Evolutionary conservation across 2,113 vertebrate genomes (phyloP), one percentile per base, ranked within the genome.

Genomic region (Brevimyrus niger): DNA sequence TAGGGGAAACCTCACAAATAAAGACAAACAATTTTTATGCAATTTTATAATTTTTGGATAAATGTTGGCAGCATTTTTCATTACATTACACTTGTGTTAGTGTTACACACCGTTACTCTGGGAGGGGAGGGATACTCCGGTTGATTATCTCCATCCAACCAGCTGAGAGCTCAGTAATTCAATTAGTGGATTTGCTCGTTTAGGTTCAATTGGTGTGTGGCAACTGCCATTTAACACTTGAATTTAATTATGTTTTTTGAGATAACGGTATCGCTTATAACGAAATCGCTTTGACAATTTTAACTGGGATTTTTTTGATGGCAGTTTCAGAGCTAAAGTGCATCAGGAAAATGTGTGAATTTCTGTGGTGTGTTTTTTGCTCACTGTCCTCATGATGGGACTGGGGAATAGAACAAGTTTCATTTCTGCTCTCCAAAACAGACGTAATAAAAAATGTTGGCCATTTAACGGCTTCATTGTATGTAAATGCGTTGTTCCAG

Each of bases 161-260:
- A 47, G 83, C 83, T 86, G 50, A 50, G 9, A 86, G 44, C 82
- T 85, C 42, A 48, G 13, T 50, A 31, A 50, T 50, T 86, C 83
- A 50, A 27, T 86, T 48, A 48, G 83, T 86, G 83, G 47, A 86
- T 86, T 50, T 86, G 46, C 83, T 9, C 44, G 23, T 50, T 86
- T 86, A 50, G 44, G 47, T 50, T 31, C n/a, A 86, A 50, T 27
- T 86, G 47, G 11, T 86, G 47, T 47, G 21, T 48, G 83, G 83
- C 83, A 27, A 86, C 83, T 86, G 83, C 23, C 47, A 86, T 86
- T 86, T 86, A 48, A 50, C 47, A 86, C 47, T 85, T 47, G 83
- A 86, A 86, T 86, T 86, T 48, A 86, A 86, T 86, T 17, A 86
- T 86, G 83, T 2, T 50, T 69, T 86, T 48, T 50, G 47, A 50